Base-by-base conservation (phyloP, 2,113 vertebrate genomes). In the Bungarus multicinctus region DNA sequence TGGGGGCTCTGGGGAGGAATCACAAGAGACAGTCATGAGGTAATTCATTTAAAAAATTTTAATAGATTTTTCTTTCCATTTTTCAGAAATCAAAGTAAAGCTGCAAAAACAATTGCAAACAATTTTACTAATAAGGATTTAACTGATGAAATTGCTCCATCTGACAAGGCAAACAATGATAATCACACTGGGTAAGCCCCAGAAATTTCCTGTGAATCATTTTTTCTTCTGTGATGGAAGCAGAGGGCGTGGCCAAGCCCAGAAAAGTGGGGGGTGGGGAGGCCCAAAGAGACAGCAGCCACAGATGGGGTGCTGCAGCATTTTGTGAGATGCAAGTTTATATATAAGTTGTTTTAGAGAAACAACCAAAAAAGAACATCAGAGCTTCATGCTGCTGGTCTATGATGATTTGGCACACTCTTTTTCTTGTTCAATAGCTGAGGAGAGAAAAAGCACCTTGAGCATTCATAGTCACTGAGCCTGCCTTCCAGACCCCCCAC, bases 361-460 rank as follows among this genome's bases (percentile, higher is more conserved):
- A 30, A 53, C 30, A 90, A 22, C 45, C 90, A 9, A 93, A 89
- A 64, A 90, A 95, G 94, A 94, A 90, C 74, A 69, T 90, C 91
- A 2, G 90, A 39, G 96, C 94, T 92, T 96, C 90, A 34, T 90
- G 87, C 64, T 47, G 88, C 10, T 16, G n/a, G 50, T 85, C 64
- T 97, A 97, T 57, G 96, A 97, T 23, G 96, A 96, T 94, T 97
- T 97, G 93, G 94, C 96, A 39, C 94, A 95, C 93, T 97, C 98
- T 97, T 98, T 99, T 96, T 98, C 98, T 74, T 97, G 94, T 39
- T 98, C 98, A 23, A 99, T 98, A 45, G 97, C 98, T 99, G 98
- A 90, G 34, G 95, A 96, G 64, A 93, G 85, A 96, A 95, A 8
- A 93, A n/a, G 27, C 34, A 39, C 74, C 74, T 10, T 39, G 34